Base-by-base conservation (phyloP, 2,888 invertebrate genomes). In the Petrophora chlorosata region DNA sequence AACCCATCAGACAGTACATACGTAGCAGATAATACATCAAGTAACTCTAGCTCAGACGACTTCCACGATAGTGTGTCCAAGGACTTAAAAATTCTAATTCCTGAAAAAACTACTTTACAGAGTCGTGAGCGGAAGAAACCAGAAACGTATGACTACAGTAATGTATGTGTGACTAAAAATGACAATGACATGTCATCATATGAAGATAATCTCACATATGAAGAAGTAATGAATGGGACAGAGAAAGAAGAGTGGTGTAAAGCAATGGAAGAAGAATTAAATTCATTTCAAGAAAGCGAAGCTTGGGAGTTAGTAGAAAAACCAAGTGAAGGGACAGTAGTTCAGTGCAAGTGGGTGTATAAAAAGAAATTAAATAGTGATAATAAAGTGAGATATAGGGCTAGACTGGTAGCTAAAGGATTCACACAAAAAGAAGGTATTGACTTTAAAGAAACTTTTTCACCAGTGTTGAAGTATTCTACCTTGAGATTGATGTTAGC, bases 271-370 rank as follows among this genome's bases (percentile, higher is more conserved):
- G 58, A 56, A 4, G 63, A 61, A 16, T 28, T 60, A 4, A 26
- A 61, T 22, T 51, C 46, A 5, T 61, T 65, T 23, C 26, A 52
- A 9, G 59, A 65, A 4, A 63, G 60, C 25, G 23, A 58, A 19
- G 53, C 55, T 0, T 67, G 61, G 61, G 60, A 56, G 7, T 1
- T 63, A 0, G 53, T 46, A n/a, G 50, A 61, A 14, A 15, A 3
- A 2, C 58, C 58, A 22, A 5, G 16, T 5, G 34, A 41, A 10
- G 40, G n/a, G n/a, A 44, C 34, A 14, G 29, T 59, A 23, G 53
- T 63, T 1, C 23, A 64, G 25, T 49, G 50, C 22, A 63, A 44
- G 36, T 63, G 59, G 58, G 59, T 58, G 8, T 40, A 44, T 8
- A 56, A 46, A 15, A 61, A 59, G 33, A 54, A 59, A 32, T 29